These are phyloP conservation scores for Lithophane socia DNA, from an alignment of 2,888 invertebrate species.

Conservation along the genomic window DNA sequence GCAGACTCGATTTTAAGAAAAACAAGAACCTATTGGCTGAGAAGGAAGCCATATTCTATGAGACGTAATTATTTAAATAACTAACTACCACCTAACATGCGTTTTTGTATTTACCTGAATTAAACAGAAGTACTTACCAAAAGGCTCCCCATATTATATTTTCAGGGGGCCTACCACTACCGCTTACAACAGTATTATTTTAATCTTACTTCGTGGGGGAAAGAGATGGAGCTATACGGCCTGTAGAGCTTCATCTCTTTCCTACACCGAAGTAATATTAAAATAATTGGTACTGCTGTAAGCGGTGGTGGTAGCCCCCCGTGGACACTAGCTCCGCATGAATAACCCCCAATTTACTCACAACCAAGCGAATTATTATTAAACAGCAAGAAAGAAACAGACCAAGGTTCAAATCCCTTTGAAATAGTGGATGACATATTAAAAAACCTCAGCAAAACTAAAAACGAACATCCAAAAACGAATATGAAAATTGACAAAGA, in stretches of 20 bases:
- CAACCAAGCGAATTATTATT: slow-evolving; percentile 12
- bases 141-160: neutral
- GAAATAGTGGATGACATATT: slow-evolving; percentile 72
- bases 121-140: neutral
- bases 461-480: slow-evolving; percentile 20
- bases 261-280: too few species aligned
- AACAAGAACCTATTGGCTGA: slow-evolving; percentile 50
- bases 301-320: too few species aligned
- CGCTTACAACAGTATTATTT: too few species aligned
- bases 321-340: neutral
- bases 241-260: too few species aligned
- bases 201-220: too few species aligned
- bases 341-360: neutral
- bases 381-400: slow-evolving; percentile 17
- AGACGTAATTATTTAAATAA: slow-evolving; percentile 31
- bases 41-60: slow-evolving; percentile 31
- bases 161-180: slow-evolving; percentile 13
- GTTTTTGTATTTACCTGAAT: neutral
- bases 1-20: slow-evolving; percentile 70
- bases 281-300: too few species aligned
- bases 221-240: too few species aligned
- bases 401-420: slow-evolving; percentile 63
- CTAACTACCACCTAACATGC: neutral
- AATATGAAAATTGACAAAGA: slow-evolving; percentile 50
- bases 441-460: slow-evolving; percentile 69